A percentile compares a stretch with the other conserved stretches of the same genome.
Evolutionary conservation across 37 sponge, comb jelly and placozoan species (phyloP).

Genomic region (Axinella damicornis): DNA sequence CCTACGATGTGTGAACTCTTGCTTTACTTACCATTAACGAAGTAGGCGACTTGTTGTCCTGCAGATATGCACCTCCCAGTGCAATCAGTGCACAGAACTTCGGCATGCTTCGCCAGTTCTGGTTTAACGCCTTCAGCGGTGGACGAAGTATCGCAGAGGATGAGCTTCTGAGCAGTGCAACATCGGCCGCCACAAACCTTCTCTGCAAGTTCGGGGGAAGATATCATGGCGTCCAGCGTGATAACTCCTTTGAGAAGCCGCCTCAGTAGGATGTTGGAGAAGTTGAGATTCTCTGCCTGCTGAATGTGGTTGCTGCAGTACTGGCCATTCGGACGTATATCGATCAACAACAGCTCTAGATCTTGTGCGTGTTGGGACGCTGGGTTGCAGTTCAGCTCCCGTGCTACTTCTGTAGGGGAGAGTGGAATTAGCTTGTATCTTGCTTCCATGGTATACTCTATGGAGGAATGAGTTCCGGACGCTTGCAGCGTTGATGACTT

Average conservation of each 20-base stretch:
- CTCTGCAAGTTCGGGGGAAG: conserved; percentile 21
- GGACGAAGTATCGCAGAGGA: conserved; percentile 51
- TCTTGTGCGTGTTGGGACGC: neutral
- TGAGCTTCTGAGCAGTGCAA: neutral
- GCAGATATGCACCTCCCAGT: too few relatives aligned
- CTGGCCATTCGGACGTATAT: conserved; percentile 55
- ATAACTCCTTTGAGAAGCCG: conserved; percentile 61
- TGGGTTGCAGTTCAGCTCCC: neutral
- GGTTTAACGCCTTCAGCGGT: neutral
- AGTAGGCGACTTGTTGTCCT: too few relatives aligned
- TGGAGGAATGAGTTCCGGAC: too few relatives aligned
- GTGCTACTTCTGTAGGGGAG: neutral
- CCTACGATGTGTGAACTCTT: too few relatives aligned
- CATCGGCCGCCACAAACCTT: neutral
- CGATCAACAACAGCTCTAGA: conserved; percentile 43
- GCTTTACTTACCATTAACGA: too few relatives aligned
- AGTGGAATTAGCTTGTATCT: neutral
- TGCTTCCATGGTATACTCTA: too few relatives aligned
- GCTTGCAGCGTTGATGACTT: too few relatives aligned
- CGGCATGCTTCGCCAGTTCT: conserved; percentile 50
- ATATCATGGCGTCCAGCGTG: conserved; percentile 28
- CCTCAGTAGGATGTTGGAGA: conserved; percentile 55
- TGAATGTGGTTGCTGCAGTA: conserved; percentile 45
- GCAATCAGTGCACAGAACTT: conserved; percentile 1
- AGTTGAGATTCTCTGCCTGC: conserved; percentile 54